A percentile compares a stretch with the other conserved stretches of the same genome.
phyloP scores from a whole-genome alignment of 1,140 invertebrate species.

The Drosophila athabasca region DNA sequence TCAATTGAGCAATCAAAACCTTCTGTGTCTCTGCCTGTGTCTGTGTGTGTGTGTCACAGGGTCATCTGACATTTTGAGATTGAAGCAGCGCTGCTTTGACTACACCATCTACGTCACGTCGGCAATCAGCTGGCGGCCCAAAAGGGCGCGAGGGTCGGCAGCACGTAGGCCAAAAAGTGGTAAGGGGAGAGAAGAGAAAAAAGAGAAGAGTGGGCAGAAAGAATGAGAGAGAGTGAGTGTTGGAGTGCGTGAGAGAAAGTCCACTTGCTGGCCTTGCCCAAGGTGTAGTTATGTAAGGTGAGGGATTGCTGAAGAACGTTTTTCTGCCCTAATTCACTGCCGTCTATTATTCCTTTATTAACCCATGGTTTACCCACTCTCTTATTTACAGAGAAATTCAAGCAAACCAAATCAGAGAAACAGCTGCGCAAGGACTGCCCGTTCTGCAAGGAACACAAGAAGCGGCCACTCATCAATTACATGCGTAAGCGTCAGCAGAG shows the following conservation, averaged over 20 bases:
- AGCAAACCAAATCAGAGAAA: slow-evolving; percentile 66
- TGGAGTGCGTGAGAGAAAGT: no score
- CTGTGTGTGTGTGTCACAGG: slow-evolving; percentile 50
- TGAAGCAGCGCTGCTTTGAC: slow-evolving; percentile 8
- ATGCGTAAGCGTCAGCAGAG: slow-evolving; percentile 85
- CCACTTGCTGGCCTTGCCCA: no score
- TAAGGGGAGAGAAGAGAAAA: background rate
- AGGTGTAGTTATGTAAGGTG: no score
- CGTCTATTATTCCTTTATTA: background rate
- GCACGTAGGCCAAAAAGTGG: slow-evolving; percentile 56
- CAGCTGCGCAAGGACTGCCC: slow-evolving; percentile 84
- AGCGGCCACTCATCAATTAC: slow-evolving; percentile 85
- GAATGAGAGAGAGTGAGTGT: slow-evolving; percentile 5
- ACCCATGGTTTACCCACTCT: slow-evolving; percentile 1
- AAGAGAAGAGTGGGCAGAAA: background rate
- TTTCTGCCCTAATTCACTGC: slow-evolving; percentile 26
- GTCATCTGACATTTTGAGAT: slow-evolving; percentile 33
- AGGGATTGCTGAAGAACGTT: no score
- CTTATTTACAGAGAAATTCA: slow-evolving; percentile 79
- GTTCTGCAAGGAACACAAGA: slow-evolving; percentile 86
- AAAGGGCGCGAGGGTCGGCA: slow-evolving; percentile 21
- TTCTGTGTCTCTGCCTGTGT: slow-evolving; percentile 19
- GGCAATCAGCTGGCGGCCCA: slow-evolving; percentile 39
- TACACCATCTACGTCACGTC: slow-evolving; percentile 50
- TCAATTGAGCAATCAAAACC: slow-evolving; percentile 53